Evolutionary conservation across 2,888 invertebrate species (phyloP).

Genomic region (Cotesia congregata): DNA sequence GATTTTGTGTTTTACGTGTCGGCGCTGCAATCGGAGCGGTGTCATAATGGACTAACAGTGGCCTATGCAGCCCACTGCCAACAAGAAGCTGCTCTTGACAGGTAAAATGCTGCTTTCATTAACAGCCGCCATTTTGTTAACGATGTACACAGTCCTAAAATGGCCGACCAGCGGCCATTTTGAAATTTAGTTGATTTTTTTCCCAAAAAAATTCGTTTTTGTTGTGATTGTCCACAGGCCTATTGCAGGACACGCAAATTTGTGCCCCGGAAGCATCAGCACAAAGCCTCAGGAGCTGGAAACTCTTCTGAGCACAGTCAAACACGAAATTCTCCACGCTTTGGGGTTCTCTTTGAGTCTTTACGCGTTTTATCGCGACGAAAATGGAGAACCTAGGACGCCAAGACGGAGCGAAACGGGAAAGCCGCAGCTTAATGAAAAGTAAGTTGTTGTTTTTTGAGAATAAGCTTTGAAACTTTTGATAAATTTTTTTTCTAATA

Average conservation of each 20-base stretch:
- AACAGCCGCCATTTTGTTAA: too few species aligned
- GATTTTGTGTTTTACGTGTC: constrained; percentile 98
- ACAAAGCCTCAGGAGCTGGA: constrained; percentile 92
- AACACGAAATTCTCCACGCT: constrained; percentile 98
- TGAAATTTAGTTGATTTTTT: not conserved
- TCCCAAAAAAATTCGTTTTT: constrained; percentile 21
- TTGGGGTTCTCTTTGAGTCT: constrained; percentile 97
- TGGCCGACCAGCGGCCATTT: too few species aligned
- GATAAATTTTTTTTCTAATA: too few species aligned
- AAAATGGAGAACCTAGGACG: constrained; percentile 89
- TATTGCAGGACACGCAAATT: constrained; percentile 98
- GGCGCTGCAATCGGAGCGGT: constrained; percentile 93
- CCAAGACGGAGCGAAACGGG: constrained; percentile 85
- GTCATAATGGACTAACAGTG: constrained; percentile 90
- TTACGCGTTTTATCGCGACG: constrained; percentile 96
- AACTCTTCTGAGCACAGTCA: constrained; percentile 93
- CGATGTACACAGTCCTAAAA: too few species aligned
- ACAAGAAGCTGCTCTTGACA: constrained; percentile 92
- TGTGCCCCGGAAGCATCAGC: constrained; percentile 95
- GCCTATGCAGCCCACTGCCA: constrained; percentile 99
- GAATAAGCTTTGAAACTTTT: too few species aligned
- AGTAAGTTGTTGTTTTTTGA: constrained; percentile 72
- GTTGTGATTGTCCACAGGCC: constrained; percentile 76
- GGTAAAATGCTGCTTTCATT: constrained; percentile 71
- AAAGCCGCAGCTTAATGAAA: constrained; percentile 89